Percentiles rank a stretch among this genome's conserved stretches.
phyloP scores from a whole-genome alignment of 2,797 vertebrate genomes.

The Petrocephalus sullivani region DNA sequence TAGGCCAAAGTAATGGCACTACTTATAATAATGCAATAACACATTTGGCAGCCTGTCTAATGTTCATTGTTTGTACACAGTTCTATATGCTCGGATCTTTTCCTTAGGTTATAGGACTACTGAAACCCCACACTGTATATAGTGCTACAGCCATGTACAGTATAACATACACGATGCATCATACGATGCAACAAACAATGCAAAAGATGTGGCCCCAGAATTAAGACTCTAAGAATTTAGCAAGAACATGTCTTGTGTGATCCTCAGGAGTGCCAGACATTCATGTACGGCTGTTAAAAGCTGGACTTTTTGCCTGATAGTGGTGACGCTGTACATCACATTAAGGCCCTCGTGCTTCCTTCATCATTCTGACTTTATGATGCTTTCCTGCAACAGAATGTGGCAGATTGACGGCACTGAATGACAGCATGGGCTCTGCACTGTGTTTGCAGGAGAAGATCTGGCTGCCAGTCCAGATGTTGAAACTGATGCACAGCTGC shows the following conservation, averaged over 20 bases:
- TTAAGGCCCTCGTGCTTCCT: background rate
- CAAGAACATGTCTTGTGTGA: background rate
- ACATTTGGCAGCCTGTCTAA: background rate
- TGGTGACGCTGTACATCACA: background rate
- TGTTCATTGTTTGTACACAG: background rate
- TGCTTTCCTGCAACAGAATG: background rate
- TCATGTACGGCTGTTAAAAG: background rate
- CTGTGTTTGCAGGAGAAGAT: background rate
- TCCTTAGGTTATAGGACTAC: background rate
- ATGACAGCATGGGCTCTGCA: background rate
- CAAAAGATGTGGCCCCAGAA: background rate
- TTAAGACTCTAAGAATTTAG: background rate
- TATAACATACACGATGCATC: background rate
- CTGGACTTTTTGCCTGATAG: background rate
- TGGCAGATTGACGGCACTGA: background rate
- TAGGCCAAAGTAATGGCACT: background rate
- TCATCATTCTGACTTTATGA: background rate
- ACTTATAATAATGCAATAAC: slow-evolving; percentile 26
- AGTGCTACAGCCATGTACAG: background rate
- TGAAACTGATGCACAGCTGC: background rate
- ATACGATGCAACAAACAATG: background rate
- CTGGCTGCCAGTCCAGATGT: background rate
- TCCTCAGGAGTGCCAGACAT: background rate
- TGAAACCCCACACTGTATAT: background rate
- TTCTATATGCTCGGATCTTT: background rate